A percentile compares a stretch with the other conserved stretches of the same genome.
Evolutionary conservation across 2,797 vertebrate genomes (phyloP).

Genomic region (Mormyrus proboscirostris): DNA sequence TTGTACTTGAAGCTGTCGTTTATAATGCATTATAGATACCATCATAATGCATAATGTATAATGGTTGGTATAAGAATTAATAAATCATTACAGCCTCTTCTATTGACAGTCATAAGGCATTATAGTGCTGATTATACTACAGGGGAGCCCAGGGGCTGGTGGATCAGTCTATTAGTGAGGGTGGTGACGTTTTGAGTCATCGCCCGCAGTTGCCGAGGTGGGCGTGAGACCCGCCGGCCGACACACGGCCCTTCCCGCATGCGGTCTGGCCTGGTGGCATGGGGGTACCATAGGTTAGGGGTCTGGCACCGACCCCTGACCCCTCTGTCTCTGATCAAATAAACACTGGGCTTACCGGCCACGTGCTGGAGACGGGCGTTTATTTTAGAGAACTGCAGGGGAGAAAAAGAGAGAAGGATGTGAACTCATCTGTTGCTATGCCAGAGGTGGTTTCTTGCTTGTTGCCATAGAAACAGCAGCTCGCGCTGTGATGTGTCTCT

Average conservation of each 20-base stretch:
- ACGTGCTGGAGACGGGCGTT: not conserved
- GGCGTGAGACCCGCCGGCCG: not conserved
- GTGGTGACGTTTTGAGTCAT: not conserved
- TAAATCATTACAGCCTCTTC: not conserved
- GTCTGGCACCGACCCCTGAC: not conserved
- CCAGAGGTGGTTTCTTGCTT: constrained; percentile 16
- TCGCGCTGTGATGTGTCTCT: not conserved
- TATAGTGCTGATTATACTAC: not conserved
- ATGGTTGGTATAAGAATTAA: not conserved
- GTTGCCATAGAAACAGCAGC: constrained; percentile 14
- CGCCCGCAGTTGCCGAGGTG: not conserved
- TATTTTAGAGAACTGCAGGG: constrained; percentile 17
- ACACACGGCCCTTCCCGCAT: too few species aligned
- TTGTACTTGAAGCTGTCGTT: not conserved
- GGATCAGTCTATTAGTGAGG: not conserved
- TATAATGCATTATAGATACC: not conserved
- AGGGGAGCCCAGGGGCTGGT: not conserved
- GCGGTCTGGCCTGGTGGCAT: not conserved
- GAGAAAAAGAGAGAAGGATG: not conserved
- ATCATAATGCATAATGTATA: not conserved
- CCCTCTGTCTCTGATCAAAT: not conserved
- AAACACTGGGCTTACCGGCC: not conserved
- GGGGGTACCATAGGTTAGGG: too few species aligned
- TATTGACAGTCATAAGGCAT: not conserved
- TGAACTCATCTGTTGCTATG: constrained; percentile 18